Conservation (phyloP, 2,113 vertebrate genomes). For the Halcyon senegalensis region DNA sequence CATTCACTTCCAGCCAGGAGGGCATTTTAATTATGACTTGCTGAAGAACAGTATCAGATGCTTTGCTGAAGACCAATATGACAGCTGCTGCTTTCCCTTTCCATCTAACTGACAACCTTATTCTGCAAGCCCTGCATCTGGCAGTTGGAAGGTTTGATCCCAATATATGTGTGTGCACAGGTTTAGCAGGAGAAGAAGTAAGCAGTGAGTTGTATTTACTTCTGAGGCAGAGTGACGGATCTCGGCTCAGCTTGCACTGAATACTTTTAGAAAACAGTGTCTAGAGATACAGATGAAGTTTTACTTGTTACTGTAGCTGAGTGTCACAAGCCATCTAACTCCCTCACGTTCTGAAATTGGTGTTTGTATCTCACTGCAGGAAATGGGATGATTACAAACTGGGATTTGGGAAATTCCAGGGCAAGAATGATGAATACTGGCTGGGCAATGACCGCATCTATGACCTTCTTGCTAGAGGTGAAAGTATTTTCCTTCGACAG, state of each 20-base stretch:
- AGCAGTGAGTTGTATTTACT: neutral
- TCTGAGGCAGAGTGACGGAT: neutral
- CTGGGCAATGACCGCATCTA: constrained; percentile 88
- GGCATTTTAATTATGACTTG: neutral
- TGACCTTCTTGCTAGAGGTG: constrained; percentile 81
- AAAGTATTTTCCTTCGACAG: neutral
- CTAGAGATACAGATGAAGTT: neutral
- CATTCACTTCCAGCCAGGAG: neutral
- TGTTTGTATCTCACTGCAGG: constrained; percentile 65
- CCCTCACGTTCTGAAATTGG: neutral
- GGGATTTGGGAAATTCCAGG: constrained; percentile 88
- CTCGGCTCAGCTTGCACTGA: neutral
- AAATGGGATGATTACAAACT: constrained; percentile 89
- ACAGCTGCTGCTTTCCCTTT: neutral
- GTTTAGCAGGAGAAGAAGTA: neutral
- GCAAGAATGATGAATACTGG: constrained; percentile 90
- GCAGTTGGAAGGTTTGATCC: neutral
- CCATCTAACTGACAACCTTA: neutral
- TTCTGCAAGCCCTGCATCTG: neutral
- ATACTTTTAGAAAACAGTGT: neutral
- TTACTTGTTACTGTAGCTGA: neutral
- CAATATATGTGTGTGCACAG: neutral
- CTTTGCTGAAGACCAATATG: neutral
- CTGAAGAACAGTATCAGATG: neutral
- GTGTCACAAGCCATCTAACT: neutral